phyloP scores from a whole-genome alignment of 2,113 vertebrate genomes.

The Paracanthobrama guichenoti region DNA sequence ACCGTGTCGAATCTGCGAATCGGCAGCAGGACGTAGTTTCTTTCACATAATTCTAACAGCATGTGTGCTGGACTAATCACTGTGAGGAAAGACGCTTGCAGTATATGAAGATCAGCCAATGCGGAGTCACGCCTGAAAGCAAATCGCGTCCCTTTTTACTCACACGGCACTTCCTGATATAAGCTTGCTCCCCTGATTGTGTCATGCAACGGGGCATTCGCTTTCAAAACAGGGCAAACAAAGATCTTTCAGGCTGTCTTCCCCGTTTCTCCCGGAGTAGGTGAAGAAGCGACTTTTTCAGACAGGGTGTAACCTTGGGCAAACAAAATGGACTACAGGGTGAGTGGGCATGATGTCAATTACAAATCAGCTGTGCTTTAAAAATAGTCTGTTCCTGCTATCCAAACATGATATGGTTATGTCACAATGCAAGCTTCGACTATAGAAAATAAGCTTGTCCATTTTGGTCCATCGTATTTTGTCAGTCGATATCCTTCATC shows the following conservation, averaged over 20 bases:
- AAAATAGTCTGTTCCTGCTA: not conserved
- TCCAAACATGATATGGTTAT: not conserved
- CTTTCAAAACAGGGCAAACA: slow-evolving; percentile 50
- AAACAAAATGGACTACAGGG: slow-evolving; percentile 75
- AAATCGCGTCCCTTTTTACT: slow-evolving; percentile 38
- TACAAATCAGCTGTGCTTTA: slow-evolving; percentile 4
- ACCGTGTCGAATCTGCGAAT: slow-evolving; percentile 35
- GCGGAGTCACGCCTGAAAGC: slow-evolving; percentile 34
- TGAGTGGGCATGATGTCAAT: slow-evolving; percentile 59
- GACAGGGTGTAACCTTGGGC: slow-evolving; percentile 37
- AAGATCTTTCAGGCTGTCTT: slow-evolving; percentile 51
- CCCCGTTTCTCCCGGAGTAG: not conserved
- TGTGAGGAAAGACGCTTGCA: not conserved
- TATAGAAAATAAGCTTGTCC: not conserved
- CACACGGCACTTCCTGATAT: slow-evolving; percentile 68
- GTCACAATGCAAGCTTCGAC: not conserved
- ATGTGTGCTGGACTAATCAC: not conserved
- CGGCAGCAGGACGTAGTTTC: not conserved
- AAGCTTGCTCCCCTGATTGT: slow-evolving; percentile 58
- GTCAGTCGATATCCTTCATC: not conserved
- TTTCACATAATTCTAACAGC: not conserved
- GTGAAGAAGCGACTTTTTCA: slow-evolving; percentile 36
- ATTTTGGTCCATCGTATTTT: not conserved
- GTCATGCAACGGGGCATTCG: slow-evolving; percentile 62
- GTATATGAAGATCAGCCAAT: slow-evolving; percentile 47